Conservation (phyloP, 1,140 invertebrate genomes). For the Drosophila repletoides region DNA sequence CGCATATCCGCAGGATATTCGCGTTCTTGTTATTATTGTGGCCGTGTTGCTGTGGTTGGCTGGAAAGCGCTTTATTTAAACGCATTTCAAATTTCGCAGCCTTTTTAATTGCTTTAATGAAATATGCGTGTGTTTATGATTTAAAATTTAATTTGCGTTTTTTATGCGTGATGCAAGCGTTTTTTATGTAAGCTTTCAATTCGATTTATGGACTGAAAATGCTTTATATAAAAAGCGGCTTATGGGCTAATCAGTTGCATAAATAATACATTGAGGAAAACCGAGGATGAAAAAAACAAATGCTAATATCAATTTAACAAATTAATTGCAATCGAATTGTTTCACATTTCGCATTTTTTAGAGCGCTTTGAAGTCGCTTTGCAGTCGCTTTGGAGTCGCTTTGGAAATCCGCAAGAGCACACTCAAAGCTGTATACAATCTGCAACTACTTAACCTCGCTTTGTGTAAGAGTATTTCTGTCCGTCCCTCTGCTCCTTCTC, state of each 20-base stretch:
- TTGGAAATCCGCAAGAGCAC: conserved; percentile 2
- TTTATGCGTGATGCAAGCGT: too few relatives aligned
- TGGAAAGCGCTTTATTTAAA: conserved; percentile 57
- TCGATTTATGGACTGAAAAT: conserved; percentile 8
- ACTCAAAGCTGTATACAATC: conserved; percentile 53
- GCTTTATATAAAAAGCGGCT: conserved; percentile 51
- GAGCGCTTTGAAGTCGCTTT: neutral
- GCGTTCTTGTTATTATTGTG: conserved; percentile 12
- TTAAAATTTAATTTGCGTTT: conserved; percentile 58
- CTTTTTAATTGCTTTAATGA: conserved; percentile 64
- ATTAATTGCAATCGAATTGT: neutral
- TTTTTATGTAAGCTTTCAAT: conserved; percentile 14
- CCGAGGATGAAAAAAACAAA: conserved; percentile 1
- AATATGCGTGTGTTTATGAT: conserved; percentile 55
- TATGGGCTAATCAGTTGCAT: conserved; percentile 64
- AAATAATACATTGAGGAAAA: conserved; percentile 42
- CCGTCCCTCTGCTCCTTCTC: neutral
- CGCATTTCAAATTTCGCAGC: conserved; percentile 41
- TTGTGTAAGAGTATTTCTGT: conserved; percentile 25
- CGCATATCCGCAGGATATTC: conserved; percentile 9
- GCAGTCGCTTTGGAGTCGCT: neutral
- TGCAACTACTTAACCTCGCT: conserved; percentile 67
- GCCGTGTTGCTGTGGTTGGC: conserved; percentile 6
- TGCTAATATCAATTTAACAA: conserved; percentile 15
- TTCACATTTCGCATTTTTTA: too few relatives aligned